A percentile compares a stretch with the other conserved stretches of the same genome.
Conservation (phyloP, 2,888 invertebrate genomes). For the Sesamia inferens region DNA sequence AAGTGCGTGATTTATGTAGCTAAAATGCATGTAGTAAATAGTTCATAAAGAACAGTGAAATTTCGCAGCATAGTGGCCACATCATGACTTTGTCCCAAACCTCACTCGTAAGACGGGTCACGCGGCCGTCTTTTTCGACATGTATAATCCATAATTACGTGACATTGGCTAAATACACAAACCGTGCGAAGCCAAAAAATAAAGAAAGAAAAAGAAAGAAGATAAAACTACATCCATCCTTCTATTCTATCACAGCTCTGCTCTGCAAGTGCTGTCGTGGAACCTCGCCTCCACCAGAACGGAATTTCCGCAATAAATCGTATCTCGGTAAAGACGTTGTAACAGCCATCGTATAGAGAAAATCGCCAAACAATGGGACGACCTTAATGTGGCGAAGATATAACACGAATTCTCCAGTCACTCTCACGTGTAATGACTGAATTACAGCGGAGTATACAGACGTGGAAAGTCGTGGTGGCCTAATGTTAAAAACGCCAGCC, state of each 20-base stretch:
- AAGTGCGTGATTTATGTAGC: too few relatives aligned
- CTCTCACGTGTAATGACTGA: not conserved
- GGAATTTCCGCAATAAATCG: not conserved
- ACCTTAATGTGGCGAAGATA: not conserved
- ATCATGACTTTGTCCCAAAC: too few relatives aligned
- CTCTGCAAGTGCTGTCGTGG: not conserved
- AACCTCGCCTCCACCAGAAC: not conserved
- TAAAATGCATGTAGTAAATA: too few relatives aligned
- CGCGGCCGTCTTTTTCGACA: too few relatives aligned
- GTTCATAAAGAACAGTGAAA: too few relatives aligned
- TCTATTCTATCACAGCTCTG: not conserved
- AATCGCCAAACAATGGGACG: not conserved
- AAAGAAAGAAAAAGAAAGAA: too few relatives aligned
- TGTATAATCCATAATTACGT: too few relatives aligned
- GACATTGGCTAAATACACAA: too few relatives aligned
- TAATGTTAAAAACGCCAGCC: not conserved
- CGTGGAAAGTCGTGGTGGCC: not conserved
- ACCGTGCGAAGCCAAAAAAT: too few relatives aligned
- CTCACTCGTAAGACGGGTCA: too few relatives aligned
- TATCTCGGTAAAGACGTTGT: not conserved
- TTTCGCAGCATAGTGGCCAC: too few relatives aligned
- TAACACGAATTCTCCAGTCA: not conserved
- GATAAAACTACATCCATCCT: not conserved
- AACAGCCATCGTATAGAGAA: not conserved
- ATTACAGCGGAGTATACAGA: not conserved